Conservation (phyloP, 2,888 invertebrate genomes). For the Protodeltote pygarga region DNA sequence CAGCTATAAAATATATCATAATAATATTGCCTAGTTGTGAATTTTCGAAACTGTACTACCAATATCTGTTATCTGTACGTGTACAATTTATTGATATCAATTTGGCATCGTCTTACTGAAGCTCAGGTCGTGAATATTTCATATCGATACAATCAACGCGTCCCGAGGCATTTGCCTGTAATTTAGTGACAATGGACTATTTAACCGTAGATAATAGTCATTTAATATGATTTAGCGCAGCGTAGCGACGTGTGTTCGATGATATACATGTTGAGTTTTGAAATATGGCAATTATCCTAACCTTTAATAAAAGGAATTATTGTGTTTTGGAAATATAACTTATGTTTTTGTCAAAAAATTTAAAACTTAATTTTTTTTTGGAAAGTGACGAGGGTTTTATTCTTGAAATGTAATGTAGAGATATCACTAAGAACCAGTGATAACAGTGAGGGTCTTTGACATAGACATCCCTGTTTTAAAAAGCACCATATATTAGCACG, state of each 20-base stretch:
- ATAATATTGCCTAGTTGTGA: too few relatives aligned
- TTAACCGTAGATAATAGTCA: conserved; percentile 50
- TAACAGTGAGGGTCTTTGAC: too few relatives aligned
- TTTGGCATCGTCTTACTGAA: conserved; percentile 35
- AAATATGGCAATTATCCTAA: too few relatives aligned
- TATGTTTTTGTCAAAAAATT: too few relatives aligned
- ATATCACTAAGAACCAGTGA: too few relatives aligned
- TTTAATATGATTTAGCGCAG: conserved; percentile 46
- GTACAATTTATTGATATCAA: conserved; percentile 50
- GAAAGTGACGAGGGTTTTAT: too few relatives aligned
- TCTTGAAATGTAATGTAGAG: too few relatives aligned
- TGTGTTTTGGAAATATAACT: background rate
- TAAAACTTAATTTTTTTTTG: too few relatives aligned
- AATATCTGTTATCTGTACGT: conserved; percentile 14
- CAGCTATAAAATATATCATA: too few relatives aligned
- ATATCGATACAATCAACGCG: conserved; percentile 58
- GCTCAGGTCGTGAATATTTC: conserved; percentile 51
- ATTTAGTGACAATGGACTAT: conserved; percentile 61
- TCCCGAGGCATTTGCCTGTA: conserved; percentile 59
- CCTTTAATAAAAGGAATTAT: too few relatives aligned
- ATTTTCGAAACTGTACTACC: conserved; percentile 9
- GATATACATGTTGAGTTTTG: conserved; percentile 10
- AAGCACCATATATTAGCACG: background rate
- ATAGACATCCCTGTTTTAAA: too few relatives aligned
- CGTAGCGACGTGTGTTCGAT: conserved; percentile 23